These are phyloP conservation scores for Nycticorax nycticorax DNA, from an alignment of 2,113 vertebrate species.

Conservation along the genomic window DNA sequence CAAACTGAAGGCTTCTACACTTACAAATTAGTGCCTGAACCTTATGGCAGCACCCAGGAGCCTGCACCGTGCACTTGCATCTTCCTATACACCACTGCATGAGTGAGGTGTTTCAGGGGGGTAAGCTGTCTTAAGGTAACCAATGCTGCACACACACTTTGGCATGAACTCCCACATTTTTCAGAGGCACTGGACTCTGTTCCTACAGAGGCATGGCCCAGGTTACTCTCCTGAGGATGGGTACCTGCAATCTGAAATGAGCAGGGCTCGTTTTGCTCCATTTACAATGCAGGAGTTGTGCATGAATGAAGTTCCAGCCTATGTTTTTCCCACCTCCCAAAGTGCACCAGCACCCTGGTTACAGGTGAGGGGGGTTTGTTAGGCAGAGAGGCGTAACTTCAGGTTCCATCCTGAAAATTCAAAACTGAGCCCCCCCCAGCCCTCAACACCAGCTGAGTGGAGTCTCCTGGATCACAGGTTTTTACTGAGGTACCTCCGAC, in stretches of 20 bases:
- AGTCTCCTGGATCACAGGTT: background rate
- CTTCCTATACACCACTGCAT: background rate
- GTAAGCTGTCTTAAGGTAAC: background rate
- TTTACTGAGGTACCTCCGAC: background rate
- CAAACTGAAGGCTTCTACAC: background rate
- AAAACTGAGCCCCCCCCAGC: background rate
- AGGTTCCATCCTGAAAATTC: background rate
- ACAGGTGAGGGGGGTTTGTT: background rate
- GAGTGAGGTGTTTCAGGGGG: background rate
- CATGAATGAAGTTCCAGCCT: background rate
- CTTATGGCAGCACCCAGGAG: background rate
- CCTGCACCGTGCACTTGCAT: background rate
- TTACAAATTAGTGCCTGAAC: background rate
- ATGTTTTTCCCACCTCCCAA: background rate
- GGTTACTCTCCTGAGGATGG: background rate
- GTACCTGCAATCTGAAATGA: background rate
- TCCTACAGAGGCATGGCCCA: background rate
- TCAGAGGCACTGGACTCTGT: accelerated
- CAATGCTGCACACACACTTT: background rate
- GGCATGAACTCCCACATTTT: background rate
- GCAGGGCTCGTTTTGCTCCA: background rate
- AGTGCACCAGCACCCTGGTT: background rate
- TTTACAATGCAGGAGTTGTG: background rate
- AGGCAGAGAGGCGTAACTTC: background rate
- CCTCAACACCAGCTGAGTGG: background rate